These are phyloP conservation scores for Eubasilissa splendida DNA, from an alignment of 2,888 invertebrate genomes.

Conservation along the genomic window DNA sequence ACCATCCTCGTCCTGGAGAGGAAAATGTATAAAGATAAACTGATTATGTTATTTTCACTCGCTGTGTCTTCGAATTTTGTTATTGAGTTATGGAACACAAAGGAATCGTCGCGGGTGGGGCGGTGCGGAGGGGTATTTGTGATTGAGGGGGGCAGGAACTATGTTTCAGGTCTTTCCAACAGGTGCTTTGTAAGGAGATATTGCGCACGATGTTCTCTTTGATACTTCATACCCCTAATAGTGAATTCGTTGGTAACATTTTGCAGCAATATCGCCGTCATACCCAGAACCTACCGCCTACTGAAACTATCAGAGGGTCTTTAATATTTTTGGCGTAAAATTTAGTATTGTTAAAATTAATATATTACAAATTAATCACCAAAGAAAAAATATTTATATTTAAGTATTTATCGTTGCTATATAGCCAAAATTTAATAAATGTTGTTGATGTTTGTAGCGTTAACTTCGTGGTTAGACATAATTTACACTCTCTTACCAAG, in stretches of 20 bases:
- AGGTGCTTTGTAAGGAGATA: slow-evolving; percentile 26
- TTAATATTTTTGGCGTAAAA: too few species aligned
- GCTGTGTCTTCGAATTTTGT: slow-evolving; percentile 48
- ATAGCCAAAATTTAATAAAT: too few species aligned
- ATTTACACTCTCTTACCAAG: too few species aligned
- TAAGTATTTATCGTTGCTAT: too few species aligned
- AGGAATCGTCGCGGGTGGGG: slow-evolving; percentile 11
- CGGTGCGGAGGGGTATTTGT: slow-evolving; percentile 2
- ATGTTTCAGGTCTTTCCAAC: slow-evolving; percentile 17
- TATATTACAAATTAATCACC: too few species aligned
- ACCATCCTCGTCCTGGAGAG: not conserved
- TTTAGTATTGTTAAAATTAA: too few species aligned
- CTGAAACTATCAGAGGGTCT: too few species aligned
- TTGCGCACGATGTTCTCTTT: not conserved
- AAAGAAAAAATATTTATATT: too few species aligned
- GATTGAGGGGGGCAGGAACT: slow-evolving; percentile 21
- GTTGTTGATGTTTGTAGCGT: too few species aligned
- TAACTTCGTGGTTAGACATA: too few species aligned
- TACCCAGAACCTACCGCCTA: too few species aligned
- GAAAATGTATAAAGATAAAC: slow-evolving; percentile 52
- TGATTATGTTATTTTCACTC: slow-evolving; percentile 53
- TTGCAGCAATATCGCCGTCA: not conserved
- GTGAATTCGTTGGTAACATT: not conserved
- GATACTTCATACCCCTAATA: not conserved
- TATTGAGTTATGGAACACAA: slow-evolving; percentile 55